Evolutionary conservation across 2,797 vertebrate species (phyloP).

Genomic region (Danionella dracula): DNA sequence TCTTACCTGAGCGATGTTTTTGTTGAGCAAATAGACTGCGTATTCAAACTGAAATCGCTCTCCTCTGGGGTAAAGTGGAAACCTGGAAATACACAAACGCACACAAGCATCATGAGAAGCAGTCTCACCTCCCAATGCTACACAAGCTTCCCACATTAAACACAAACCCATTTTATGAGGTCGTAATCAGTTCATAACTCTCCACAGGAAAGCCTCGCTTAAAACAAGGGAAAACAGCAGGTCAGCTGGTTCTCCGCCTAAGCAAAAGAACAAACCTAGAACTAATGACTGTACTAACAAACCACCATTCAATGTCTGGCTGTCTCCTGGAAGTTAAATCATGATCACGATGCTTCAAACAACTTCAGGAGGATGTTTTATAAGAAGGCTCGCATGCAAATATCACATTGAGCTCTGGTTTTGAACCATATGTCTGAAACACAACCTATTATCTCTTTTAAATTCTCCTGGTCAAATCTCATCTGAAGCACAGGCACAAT

Average conservation of each 20-base stretch:
- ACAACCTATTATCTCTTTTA: conserved; percentile 29
- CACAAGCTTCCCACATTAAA: conserved; percentile 26
- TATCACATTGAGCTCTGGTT: conserved; percentile 28
- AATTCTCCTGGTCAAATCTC: conserved; percentile 21
- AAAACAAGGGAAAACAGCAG: conserved; percentile 16
- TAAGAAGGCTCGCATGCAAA: conserved; percentile 19
- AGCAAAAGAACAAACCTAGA: not conserved
- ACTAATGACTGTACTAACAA: conserved; percentile 3
- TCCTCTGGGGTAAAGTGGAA: conserved; percentile 90
- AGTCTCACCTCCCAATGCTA: not conserved
- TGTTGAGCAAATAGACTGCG: conserved; percentile 97
- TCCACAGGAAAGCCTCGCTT: not conserved
- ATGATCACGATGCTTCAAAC: not conserved
- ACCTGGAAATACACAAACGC: conserved; percentile 66
- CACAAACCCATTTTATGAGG: conserved; percentile 10
- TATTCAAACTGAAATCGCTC: conserved; percentile 98
- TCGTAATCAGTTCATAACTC: conserved; percentile 29
- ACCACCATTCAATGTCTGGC: not conserved
- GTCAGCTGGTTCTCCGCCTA: conserved; percentile 7
- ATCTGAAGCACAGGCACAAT: conserved; percentile 22
- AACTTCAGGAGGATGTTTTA: not conserved
- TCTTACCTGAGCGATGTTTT: conserved; percentile 97
- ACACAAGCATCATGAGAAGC: conserved; percentile 18
- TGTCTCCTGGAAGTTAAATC: not conserved
- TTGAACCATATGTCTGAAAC: conserved; percentile 31